Evolutionary conservation across 2,888 invertebrate species (phyloP).

Genomic region (Drosophila limbata): DNA sequence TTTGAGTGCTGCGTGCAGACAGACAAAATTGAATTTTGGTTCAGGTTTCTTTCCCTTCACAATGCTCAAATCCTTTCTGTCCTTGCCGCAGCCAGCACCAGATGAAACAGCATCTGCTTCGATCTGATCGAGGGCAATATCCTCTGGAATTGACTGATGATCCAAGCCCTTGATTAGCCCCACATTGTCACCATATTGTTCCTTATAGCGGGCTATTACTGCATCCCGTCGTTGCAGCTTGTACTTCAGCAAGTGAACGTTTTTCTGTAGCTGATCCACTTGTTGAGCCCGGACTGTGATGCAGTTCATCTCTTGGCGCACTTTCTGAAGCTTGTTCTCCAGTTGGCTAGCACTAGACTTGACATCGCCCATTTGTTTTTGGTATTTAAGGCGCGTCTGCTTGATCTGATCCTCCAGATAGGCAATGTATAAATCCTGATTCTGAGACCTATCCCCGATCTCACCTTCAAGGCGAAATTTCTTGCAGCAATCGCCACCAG

Average conservation of each 20-base stretch:
- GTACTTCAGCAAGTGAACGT: conserved; percentile 27
- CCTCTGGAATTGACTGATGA: background rate
- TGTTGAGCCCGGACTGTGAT: conserved; percentile 42
- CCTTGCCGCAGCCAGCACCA: background rate
- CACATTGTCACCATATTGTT: conserved; percentile 41
- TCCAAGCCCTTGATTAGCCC: conserved; percentile 23
- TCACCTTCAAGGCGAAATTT: background rate
- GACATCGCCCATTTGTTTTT: conserved; percentile 50
- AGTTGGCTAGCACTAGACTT: conserved; percentile 48
- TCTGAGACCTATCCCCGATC: background rate
- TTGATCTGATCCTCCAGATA: conserved; percentile 62
- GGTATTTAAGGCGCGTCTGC: conserved; percentile 47
- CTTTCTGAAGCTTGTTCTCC: conserved; percentile 49
- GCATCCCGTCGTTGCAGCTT: conserved; percentile 54
- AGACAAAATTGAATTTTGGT: conserved; percentile 22
- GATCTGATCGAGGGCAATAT: background rate
- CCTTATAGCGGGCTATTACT: conserved; percentile 54
- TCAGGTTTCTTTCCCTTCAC: conserved; percentile 1
- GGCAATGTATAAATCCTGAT: conserved; percentile 54
- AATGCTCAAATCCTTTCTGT: conserved; percentile 2
- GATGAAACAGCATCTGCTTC: background rate
- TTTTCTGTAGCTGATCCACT: conserved; percentile 44
- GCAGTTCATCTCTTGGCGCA: conserved; percentile 49
- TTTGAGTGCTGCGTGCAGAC: conserved; percentile 40
- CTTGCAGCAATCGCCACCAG: conserved; percentile 15